Percentiles rank a stretch among this genome's conserved stretches.
These are phyloP conservation scores for Spongia lamella DNA, from an alignment of 37 sponge, comb jelly and placozoan species.

Conservation along the genomic window DNA sequence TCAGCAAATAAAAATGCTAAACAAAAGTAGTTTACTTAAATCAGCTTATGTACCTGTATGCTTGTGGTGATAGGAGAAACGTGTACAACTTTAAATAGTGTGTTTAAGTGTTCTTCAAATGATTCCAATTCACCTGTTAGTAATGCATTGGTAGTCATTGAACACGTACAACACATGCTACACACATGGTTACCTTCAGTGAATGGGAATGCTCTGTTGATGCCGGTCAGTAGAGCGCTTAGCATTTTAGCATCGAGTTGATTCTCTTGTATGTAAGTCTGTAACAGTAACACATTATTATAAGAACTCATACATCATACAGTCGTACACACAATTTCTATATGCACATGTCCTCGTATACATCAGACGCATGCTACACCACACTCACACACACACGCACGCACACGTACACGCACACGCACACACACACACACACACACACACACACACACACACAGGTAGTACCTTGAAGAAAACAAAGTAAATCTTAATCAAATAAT, in stretches of 20 bases:
- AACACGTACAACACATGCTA: conserved; percentile 5
- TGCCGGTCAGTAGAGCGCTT: conserved; percentile 87
- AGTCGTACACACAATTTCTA: neutral
- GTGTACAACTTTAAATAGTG: conserved; percentile 89
- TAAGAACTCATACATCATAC: no score
- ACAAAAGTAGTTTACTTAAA: neutral
- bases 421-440: conserved; percentile 15
- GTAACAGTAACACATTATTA: no score
- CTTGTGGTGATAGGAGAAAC: conserved; percentile 81
- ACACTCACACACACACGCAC: conserved; percentile 12
- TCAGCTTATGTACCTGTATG: conserved; percentile 61
- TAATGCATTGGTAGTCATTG: neutral
- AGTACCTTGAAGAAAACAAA: conserved; percentile 90
- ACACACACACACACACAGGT: neutral
- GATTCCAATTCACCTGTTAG: conserved; percentile 63
- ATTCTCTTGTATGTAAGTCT: conserved; percentile 59
- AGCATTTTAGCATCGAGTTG: conserved; percentile 86
- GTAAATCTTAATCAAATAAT: conserved; percentile 73
- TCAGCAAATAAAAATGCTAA: neutral
- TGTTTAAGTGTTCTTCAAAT: conserved; percentile 88
- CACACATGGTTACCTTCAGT: conserved; percentile 49
- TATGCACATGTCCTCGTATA: neutral
- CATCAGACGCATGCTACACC: neutral
- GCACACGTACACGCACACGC: neutral
- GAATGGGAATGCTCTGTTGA: conserved; percentile 95